Base-by-base conservation (phyloP, 2,888 invertebrate species). In the Ligdia adustata region DNA sequence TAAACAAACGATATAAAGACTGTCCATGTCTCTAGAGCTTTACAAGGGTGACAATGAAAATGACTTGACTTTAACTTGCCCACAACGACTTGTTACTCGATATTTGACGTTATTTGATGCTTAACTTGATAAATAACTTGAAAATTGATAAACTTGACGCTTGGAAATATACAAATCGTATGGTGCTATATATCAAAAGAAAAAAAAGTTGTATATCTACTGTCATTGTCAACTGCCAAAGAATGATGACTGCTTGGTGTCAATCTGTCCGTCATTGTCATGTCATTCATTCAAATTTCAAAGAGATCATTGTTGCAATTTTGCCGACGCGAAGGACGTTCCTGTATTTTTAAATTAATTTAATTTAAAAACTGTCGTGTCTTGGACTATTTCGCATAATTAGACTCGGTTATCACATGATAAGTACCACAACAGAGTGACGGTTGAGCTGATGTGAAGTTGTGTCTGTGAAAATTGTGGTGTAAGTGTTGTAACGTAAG, bases 401-500 rank as follows among this genome's bases (percentile, higher is more conserved):
- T 57, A 57, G 39, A 32, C 37, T 24, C 29, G 52, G 50, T 50
- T 56, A 52, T 49, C 39, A 37, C 40, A 52, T 39, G 52, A 59
- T 57, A 56, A 59, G 60, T 64, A 57, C 47, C 50, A 48, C 47
- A 59, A 56, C 47, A 49, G 39, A 39, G 15, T n/a, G n/a, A n/a
- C n/a, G 2, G 11, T 58, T 45, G 47, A 55, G 51, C 35, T 33
- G 44, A 31, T 45, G 32, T 2, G 24, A 40, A 40, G 12, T 44
- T 9, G 16, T 29, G 24, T 32, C 16, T 22, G 35, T 28, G 31
- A 43, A 46, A 39, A 41, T 22, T 26, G 46, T 47, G 51, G 67
- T 71, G 65, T 48, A 55, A 61, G 66, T 71, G 74, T 7, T 67
- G 62, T 68, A 72, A 62, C 69, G 65, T 69, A 70, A 66, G 58